Base-by-base conservation (phyloP, 2,113 vertebrate species). In the Pitta sordida region DNA sequence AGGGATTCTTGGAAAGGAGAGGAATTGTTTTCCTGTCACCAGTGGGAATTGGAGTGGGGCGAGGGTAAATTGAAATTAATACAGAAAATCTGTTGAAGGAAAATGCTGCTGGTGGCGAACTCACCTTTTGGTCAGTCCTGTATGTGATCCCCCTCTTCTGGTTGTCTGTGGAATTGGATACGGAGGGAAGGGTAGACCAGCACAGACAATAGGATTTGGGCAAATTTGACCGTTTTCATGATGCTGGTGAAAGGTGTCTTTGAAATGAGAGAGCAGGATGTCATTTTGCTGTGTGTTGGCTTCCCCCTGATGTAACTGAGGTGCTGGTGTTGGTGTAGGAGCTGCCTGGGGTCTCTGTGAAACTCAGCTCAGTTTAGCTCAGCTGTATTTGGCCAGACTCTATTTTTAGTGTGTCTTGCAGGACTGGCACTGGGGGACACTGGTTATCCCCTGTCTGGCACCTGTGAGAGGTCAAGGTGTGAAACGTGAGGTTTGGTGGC, bases 61-160 rank as follows among this genome's bases (percentile, higher is more conserved):
- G 85, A 77, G 88, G 75, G 39, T 48, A 73, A 49, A 73, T 87
- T 93, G 32, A 85, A 88, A 94, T 74, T 19, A 88, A 60, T 62
- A 48, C n/a, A 78, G 39, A 77, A 37, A 52, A 44, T 22, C 27
- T 6, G 52, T 11, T 11, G 15, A 64, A 91, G 69, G 62, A 15
- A 39, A 73, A 53, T 1, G 41, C 27, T 70, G 6, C 16, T 63
- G 75, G 74, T 41, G 84, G 59, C 52, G 0, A 79, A 51, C 41
- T 65, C 82, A 9, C 87, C 71, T 70, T 17, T 22, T 29, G 81
- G 92, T 21, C 91, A 95, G 86, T 15, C 16, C 80, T 93, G 91
- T 95, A 21, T 90, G 79, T 88, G 91, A 88, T 92, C 92, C 84
- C 96, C 95, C 95, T 93, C 96, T 97, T 71, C 96, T 96, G 94